Base-by-base conservation (phyloP, 2,797 vertebrate genomes). In the Trematomus bernacchii region DNA sequence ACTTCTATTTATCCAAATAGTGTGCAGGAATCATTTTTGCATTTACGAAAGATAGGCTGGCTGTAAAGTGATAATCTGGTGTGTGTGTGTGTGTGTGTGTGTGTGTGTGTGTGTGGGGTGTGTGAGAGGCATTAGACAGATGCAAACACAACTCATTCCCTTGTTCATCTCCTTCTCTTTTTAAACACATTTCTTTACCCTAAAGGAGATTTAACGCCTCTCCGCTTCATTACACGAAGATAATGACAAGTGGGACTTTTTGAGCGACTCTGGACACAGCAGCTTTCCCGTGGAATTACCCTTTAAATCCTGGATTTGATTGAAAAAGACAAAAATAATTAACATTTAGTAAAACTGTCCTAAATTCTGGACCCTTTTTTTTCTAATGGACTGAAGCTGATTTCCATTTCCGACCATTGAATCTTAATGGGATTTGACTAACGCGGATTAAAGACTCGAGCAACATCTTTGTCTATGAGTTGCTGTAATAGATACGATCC, bases 241-340 rank as follows among this genome's bases (percentile, higher is more conserved):
- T 90, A 81, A 88, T 82, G 84, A 86, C 80, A 88, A 88, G 88
- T 82, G 77, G 86, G 87, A 92, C 91, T 88, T 77, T 37, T 77
- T 80, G 82, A 87, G 70, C 87, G 73, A 48, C 85, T 91, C 82
- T 92, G 93, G 93, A 94, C 93, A 63, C 86, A 92, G 91, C 89
- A 73, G 84, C 83, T 90, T 89, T 93, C 86, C 91, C 84, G 88
- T 92, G 92, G 94, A 94, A 92, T 93, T 93, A 93, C 90, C 87
- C 84, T 91, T 90, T 92, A 88, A 93, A 88, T 88, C 88, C 85
- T 83, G 93, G 91, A 93, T 92, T 89, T 86, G 85, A 88, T 77
- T 85, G 77, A 68, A 81, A 86, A 84, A 66, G 66, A 90, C 77
- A 87, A 74, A 73, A 82, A 72, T 30, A 84, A 83, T 85, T 84